phyloP scores from a whole-genome alignment of 2,888 invertebrate genomes.

The Cordilura impudica region DNA sequence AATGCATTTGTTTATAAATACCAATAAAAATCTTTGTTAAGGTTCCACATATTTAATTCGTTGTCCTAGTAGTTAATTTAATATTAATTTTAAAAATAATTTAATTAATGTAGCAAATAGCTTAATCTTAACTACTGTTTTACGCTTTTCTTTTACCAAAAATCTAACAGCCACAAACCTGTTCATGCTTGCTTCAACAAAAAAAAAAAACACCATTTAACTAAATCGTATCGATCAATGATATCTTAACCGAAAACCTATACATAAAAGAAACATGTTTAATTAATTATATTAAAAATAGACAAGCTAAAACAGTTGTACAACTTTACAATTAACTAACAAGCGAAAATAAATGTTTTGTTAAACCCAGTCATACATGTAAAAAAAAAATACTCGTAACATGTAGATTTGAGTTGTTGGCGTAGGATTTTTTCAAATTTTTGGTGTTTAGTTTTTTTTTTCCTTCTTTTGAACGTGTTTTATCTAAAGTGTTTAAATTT shows the following conservation, averaged over 20 bases:
- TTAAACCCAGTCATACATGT: background rate
- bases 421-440: background rate
- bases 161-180: background rate
- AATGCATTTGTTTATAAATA: too few relatives aligned
- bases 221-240: constrained; percentile 45
- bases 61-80: too few relatives aligned
- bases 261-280: constrained; percentile 45
- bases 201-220: constrained; percentile 33
- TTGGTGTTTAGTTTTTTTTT: background rate
- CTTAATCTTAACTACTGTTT: too few relatives aligned
- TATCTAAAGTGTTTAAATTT: constrained; percentile 23
- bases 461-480: constrained; percentile 7
- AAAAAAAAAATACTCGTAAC: background rate
- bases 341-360: constrained; percentile 11
- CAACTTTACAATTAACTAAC: constrained; percentile 55
- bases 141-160: background rate
- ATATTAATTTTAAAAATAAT: too few relatives aligned
- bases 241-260: constrained; percentile 30
- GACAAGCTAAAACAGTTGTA: constrained; percentile 55
- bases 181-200: background rate
- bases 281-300: constrained; percentile 57
- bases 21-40: too few relatives aligned
- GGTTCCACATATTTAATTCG: too few relatives aligned
- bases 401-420: background rate
- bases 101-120: too few relatives aligned